phyloP scores from a whole-genome alignment of 2,888 invertebrate species.

The Tromatobia lineatoria region DNA sequence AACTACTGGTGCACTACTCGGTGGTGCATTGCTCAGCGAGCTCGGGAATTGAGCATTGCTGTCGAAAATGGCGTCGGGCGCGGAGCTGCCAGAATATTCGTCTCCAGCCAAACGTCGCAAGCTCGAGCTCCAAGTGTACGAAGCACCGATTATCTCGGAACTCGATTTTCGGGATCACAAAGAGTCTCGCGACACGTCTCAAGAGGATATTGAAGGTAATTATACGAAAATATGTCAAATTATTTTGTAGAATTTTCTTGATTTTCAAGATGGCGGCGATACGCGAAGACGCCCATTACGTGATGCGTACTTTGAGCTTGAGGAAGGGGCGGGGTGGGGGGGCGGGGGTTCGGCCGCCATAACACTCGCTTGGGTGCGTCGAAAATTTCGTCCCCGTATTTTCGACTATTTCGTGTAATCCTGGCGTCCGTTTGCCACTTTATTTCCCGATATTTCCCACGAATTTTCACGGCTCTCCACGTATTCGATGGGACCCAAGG shows the following conservation, averaged over 20 bases:
- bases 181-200: constrained; percentile 72
- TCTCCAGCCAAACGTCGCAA: constrained; percentile 84
- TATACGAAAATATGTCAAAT: constrained; percentile 77
- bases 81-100: constrained; percentile 84
- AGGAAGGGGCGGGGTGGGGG: constrained; percentile 66
- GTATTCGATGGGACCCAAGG: constrained; percentile 28
- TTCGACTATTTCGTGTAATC: background rate
- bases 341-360: constrained; percentile 78
- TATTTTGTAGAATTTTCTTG: constrained; percentile 75
- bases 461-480: constrained; percentile 27
- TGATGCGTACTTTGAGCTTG: constrained; percentile 72
- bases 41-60: no score
- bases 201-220: constrained; percentile 83
- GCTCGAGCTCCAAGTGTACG: constrained; percentile 79
- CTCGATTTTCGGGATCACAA: constrained; percentile 77
- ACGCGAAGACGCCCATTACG: constrained; percentile 74
- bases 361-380: constrained; percentile 78
- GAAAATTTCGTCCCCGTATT: constrained; percentile 58
- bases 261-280: constrained; percentile 82
- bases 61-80: constrained; percentile 85
- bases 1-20: constrained; percentile 73
- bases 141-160: constrained; percentile 72
- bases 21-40: no score
- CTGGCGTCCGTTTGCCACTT: constrained; percentile 1
- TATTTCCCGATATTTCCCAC: constrained; percentile 33